Base-by-base conservation (phyloP, 2,888 invertebrate species). In the Timema cristinae region DNA sequence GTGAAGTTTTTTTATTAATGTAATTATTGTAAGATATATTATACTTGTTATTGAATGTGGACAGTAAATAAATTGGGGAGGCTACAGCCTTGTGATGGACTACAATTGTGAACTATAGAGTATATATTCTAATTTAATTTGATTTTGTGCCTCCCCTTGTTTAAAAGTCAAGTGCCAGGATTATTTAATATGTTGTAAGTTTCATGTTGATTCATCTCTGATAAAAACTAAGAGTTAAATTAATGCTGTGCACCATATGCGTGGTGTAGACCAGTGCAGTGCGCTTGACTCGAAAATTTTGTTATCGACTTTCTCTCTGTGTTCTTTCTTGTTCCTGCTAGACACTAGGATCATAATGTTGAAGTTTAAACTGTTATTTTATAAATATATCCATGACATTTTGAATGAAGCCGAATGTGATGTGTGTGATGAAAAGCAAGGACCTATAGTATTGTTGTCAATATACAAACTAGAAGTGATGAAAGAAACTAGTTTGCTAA, bases 251-350 rank as follows among this genome's bases (percentile, higher is more conserved):
- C 69, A 75, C 51, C 68, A 68, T 69, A 73, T 66, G 70, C 49
- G 50, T 71, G 68, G 70, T 68, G 68, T 68, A 68, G 67, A 56
- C 50, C 13, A 50, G 54, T 63, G 59, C 56, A 71, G n/a, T 67
- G 71, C 71, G 54, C 71, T 66, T 47, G 66, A 66, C 59, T 70
- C 59, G 66, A 70, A 74, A 69, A 70, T 74, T 76, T 76, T 76
- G 75, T 76, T 75, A 75, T 73, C 67, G 72, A 74, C 75, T 74
- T 75, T 75, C 48, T 61, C 48, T 48, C 48, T 75, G 76, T 75
- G 75, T 75, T 76, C 75, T 72, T 76, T 76, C 75, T 74, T 73
- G 75, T 75, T 75, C 75, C 75, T 75, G 73, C 70, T 75, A 75
- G 75, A 63, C 69, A 63, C 70, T 75, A 75, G 75, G 72, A 72